A percentile compares a stretch with the other conserved stretches of the same genome.
phyloP scores from a whole-genome alignment of 1,140 invertebrate species.

The Papilio xuthus region DNA sequence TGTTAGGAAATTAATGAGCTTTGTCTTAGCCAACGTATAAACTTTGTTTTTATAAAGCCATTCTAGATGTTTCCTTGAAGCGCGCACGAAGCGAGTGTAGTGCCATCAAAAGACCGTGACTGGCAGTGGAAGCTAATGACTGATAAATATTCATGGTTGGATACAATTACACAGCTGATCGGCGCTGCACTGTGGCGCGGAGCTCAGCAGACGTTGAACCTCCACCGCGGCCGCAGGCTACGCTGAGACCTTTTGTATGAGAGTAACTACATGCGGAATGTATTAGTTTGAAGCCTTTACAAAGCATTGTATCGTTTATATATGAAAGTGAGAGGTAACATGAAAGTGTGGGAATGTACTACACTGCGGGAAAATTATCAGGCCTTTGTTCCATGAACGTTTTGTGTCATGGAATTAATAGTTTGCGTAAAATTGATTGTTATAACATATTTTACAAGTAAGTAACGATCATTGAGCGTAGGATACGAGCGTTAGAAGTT shows the following conservation, averaged over 20 bases:
- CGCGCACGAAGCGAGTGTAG: background rate
- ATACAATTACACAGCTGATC: constrained; percentile 31
- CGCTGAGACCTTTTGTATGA: background rate
- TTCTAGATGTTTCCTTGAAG: background rate
- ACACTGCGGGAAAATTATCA: background rate
- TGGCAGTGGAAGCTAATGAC: constrained; percentile 2
- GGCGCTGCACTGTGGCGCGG: constrained; percentile 17
- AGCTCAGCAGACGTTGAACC: constrained; percentile 23
- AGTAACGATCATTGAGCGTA: background rate
- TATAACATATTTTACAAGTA: too few relatives aligned
- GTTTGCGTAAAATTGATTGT: background rate
- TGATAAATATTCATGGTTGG: constrained; percentile 30
- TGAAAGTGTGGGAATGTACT: background rate
- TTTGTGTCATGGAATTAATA: background rate
- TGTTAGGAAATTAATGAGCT: too few relatives aligned
- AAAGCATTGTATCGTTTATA: background rate
- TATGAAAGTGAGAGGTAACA: background rate
- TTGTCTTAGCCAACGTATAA: background rate
- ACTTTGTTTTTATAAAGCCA: background rate
- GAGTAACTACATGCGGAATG: background rate
- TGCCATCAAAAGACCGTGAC: constrained; percentile 18
- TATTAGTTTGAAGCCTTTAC: background rate
- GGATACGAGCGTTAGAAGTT: background rate
- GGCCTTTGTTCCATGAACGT: background rate
- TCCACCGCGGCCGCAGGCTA: background rate